Percentiles rank a stretch among this genome's conserved stretches.
Conservation (phyloP, 2,797 vertebrate genomes). For the Enteromius fasciolatus region DNA sequence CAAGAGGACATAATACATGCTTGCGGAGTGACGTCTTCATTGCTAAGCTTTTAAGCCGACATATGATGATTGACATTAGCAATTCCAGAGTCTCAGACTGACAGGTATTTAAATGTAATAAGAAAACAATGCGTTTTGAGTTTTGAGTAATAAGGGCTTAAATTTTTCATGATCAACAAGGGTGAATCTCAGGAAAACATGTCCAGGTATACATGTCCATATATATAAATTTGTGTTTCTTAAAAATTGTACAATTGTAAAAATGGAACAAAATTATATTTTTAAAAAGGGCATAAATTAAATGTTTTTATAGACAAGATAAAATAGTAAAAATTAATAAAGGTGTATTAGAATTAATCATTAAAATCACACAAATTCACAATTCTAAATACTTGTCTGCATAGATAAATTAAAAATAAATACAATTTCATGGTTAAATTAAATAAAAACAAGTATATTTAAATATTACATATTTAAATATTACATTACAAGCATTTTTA, state of each 20-base stretch:
- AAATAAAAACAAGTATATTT: background rate
- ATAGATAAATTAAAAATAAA: background rate
- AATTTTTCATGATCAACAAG: background rate
- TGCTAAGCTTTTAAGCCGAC: constrained; percentile 22
- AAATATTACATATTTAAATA: too few species aligned
- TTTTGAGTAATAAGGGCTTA: background rate
- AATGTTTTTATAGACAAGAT: background rate
- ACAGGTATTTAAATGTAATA: constrained; percentile 11
- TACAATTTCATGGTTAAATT: background rate
- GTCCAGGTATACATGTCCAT: too few species aligned
- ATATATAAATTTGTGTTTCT: too few species aligned
- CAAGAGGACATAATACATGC: constrained; percentile 45
- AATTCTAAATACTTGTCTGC: background rate
- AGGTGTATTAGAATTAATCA: background rate
- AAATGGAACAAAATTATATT: background rate
- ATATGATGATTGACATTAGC: constrained; percentile 31
- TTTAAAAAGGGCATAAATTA: background rate
- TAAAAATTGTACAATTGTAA: background rate
- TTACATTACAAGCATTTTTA: too few species aligned
- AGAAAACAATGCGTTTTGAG: background rate
- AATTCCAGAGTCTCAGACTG: constrained; percentile 29
- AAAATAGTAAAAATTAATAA: background rate
- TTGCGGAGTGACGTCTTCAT: constrained; percentile 47
- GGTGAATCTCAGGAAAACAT: background rate
- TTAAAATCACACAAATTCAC: background rate